Evolutionary conservation across 2,113 vertebrate species (phyloP).

Genomic region (Rynchops niger): DNA sequence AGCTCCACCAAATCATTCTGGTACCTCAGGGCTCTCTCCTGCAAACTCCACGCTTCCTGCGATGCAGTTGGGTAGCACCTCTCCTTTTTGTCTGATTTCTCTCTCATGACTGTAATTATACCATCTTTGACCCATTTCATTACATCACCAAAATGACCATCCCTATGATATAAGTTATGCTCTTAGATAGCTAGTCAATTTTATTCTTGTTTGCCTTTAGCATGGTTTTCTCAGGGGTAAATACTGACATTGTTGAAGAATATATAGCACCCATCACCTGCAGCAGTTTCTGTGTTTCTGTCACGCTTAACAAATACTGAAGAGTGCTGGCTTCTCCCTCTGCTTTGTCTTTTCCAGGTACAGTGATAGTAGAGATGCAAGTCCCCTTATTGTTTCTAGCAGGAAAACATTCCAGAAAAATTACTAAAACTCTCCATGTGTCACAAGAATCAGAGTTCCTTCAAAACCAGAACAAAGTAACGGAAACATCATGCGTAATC

Average conservation of each 20-base stretch:
- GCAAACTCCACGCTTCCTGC: constrained; percentile 20
- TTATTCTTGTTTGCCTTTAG: constrained; percentile 44
- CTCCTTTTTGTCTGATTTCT: constrained; percentile 51
- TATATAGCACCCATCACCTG: not conserved
- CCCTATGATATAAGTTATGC: not conserved
- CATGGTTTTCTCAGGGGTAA: constrained; percentile 48
- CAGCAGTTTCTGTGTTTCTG: not conserved
- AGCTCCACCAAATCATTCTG: constrained; percentile 34
- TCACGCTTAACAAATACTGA: constrained; percentile 59
- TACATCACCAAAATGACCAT: constrained; percentile 38
- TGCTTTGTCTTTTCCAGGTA: constrained; percentile 57
- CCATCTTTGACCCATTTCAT: not conserved
- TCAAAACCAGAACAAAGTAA: constrained; percentile 50
- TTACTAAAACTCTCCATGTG: not conserved
- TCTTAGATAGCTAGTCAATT: constrained; percentile 20
- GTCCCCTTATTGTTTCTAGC: constrained; percentile 34
- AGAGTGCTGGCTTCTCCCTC: constrained; percentile 28
- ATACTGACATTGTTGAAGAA: not conserved
- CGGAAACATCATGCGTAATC: constrained; percentile 26
- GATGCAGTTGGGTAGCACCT: constrained; percentile 39
- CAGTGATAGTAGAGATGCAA: constrained; percentile 30
- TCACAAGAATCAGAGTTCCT: not conserved
- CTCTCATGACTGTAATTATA: constrained; percentile 42
- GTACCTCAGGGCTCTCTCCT: constrained; percentile 27
- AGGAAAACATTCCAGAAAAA: constrained; percentile 40